Base-by-base conservation (phyloP, 2,113 vertebrate genomes). In the Pelvicachromis taeniatus region DNA sequence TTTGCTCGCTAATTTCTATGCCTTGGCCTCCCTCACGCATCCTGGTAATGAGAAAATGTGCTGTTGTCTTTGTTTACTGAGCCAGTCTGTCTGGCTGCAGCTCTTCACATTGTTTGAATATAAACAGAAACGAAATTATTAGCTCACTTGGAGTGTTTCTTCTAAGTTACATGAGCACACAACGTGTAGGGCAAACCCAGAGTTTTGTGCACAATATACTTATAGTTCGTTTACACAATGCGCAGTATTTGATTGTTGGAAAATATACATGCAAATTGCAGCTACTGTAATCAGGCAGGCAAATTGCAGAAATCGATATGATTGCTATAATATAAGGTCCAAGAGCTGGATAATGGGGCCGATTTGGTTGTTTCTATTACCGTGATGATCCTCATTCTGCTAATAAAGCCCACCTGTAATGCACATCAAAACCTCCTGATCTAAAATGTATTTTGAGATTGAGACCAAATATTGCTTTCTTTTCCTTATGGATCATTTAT, bases 21-120 rank as follows among this genome's bases (percentile, higher is more conserved):
- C 90, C 90, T 84, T 78, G 87, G 92, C 94, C 93, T 95, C 89
- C 89, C 88, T 90, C 93, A 90, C 87, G 91, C 91, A 80, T 88
- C 87, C 83, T 78, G 90, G 93, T 95, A 95, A 95, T 95, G 94
- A 96, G 95, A 95, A 95, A 95, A 95, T 94, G 93, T 88, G 91
- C 91, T 84, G 92, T 94, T 79, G 89, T 94, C 94, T 94, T 91
- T 94, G 94, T 96, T 95, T 95, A 92, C 92, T 85, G 85, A 94
- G 93, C 87, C 86, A 68, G 88, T 85, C 87, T 86, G 87, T 91
- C 88, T 94, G 94, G 89, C 90, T 88, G 91, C 88, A 85, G 92
- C 87, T 89, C 92, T 91, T 91, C 86, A 83, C 93, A 92, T 95
- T 95, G 91, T 94, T 95, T 93, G 93, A 94, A 95, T 92, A 90